Evolutionary conservation across 2,113 vertebrate genomes (phyloP).

Genomic region (Piaya cayana): DNA sequence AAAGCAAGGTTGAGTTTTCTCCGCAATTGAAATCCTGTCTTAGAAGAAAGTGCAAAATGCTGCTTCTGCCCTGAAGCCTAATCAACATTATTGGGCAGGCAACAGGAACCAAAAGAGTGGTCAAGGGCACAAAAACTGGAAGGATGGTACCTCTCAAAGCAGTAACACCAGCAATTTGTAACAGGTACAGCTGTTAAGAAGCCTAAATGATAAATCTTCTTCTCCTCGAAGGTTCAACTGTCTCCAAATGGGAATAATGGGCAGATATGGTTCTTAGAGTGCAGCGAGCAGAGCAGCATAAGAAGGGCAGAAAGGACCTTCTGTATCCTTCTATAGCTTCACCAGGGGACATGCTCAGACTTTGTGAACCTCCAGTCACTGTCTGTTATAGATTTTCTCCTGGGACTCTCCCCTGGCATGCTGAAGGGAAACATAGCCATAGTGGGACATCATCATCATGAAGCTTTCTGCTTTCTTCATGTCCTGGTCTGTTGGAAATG

Average conservation of each 20-base stretch:
- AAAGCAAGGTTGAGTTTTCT: slow-evolving; percentile 70
- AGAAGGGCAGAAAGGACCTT: neutral
- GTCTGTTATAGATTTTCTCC: neutral
- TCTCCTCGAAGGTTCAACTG: neutral
- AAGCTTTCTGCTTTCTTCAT: neutral
- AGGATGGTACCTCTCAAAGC: neutral
- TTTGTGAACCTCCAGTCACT: neutral
- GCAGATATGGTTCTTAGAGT: neutral
- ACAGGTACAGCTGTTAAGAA: neutral
- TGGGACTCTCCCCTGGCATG: neutral
- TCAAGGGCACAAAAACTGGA: neutral
- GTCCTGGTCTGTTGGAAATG: neutral
- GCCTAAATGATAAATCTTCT: neutral
- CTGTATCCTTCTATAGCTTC: neutral
- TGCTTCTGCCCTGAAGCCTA: slow-evolving; percentile 66
- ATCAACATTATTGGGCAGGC: slow-evolving; percentile 44
- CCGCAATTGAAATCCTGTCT: slow-evolving; percentile 47
- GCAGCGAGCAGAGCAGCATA: neutral
- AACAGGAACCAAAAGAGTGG: neutral
- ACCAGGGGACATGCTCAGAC: neutral
- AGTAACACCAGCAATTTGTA: neutral
- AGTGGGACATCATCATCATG: neutral
- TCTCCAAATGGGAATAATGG: neutral
- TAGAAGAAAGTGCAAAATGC: slow-evolving; percentile 56
- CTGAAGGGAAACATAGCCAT: neutral